Conservation (phyloP, 2,888 invertebrate species). For the Pachycephus smyrnensis region DNA sequence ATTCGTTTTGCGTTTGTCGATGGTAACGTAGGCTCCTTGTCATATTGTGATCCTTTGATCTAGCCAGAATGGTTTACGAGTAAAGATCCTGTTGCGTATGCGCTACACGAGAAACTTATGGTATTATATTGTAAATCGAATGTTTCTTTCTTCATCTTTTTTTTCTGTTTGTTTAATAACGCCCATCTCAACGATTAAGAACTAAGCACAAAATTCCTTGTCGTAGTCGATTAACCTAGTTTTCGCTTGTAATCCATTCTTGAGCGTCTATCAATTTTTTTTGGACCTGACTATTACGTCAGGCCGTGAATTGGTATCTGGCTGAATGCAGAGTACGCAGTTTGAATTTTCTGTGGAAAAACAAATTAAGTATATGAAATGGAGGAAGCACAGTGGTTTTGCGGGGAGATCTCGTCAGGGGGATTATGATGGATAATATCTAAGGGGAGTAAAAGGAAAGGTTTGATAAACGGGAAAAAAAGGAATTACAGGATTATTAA, state of each 20-base stretch:
- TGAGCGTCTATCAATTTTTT: not conserved
- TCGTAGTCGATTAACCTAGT: not conserved
- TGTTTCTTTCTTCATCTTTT: not conserved
- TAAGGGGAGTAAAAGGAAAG: not conserved
- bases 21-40: not conserved
- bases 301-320: not conserved
- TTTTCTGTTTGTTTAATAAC: not conserved
- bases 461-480: not conserved
- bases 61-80: not conserved
- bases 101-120: not conserved
- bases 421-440: not conserved
- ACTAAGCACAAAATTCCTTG: not conserved
- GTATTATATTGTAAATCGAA: not conserved
- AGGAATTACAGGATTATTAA: not conserved
- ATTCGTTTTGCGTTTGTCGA: not conserved
- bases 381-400: not conserved
- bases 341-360: not conserved
- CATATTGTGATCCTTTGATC: not conserved
- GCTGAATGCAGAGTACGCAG: not conserved
- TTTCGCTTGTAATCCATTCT: not conserved
- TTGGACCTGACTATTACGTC: not conserved
- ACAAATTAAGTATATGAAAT: not conserved
- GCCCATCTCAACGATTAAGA: too few species aligned
- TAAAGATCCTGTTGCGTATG: not conserved
- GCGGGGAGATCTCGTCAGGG: not conserved